Evolutionary conservation across 2,113 vertebrate genomes (phyloP).

Genomic region (Pelusios castaneus): DNA sequence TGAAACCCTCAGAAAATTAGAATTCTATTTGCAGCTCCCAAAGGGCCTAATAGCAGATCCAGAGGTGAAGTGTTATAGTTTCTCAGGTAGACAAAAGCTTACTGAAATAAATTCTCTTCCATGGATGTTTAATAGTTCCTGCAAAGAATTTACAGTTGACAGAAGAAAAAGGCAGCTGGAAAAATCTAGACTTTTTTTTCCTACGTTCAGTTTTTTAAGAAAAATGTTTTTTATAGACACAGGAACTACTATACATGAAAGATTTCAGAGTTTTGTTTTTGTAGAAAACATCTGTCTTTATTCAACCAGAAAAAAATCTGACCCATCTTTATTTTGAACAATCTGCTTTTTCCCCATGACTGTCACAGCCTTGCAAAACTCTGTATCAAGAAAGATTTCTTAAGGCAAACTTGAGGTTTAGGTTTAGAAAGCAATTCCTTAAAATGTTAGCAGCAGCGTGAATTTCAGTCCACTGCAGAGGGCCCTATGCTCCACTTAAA

Average conservation of each 20-base stretch:
- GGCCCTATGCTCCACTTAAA: background rate
- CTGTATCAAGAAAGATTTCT: background rate
- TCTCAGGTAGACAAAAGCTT: conserved; percentile 54
- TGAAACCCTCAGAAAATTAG: conserved; percentile 62
- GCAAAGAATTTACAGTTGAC: background rate
- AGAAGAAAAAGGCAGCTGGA: conserved; percentile 20
- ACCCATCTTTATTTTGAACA: background rate
- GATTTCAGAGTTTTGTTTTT: background rate
- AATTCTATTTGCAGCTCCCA: conserved; percentile 70
- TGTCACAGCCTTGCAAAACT: background rate
- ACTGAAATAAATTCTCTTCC: conserved; percentile 34
- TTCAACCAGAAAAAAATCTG: background rate
- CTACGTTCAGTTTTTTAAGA: background rate
- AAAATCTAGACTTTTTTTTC: conserved; percentile 8
- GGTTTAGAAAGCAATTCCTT: background rate
- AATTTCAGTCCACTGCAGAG: background rate
- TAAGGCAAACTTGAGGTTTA: background rate
- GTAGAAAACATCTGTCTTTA: background rate
- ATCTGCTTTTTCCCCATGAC: background rate
- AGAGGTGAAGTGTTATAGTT: conserved; percentile 59
- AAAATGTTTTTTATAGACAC: background rate
- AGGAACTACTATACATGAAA: background rate
- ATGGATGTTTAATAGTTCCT: background rate
- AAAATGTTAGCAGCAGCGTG: background rate
- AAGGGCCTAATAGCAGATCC: conserved; percentile 3